Evolutionary conservation across 1,140 invertebrate genomes (phyloP).

Genomic region (Platyura marginata): DNA sequence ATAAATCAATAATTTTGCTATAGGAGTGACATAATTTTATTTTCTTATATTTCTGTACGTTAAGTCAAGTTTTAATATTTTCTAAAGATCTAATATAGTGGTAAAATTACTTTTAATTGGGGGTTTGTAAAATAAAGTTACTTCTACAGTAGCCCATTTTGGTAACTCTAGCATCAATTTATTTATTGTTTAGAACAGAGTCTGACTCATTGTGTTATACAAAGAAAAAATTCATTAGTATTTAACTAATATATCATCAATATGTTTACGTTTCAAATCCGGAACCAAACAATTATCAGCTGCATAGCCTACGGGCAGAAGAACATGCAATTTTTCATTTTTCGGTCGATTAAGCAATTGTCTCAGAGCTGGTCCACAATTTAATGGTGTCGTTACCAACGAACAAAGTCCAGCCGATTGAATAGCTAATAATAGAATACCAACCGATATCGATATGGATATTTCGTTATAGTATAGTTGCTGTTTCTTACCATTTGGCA

Average conservation of each 20-base stretch:
- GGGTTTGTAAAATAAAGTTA: too few species aligned
- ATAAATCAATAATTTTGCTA: too few species aligned
- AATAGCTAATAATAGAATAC: constrained; percentile 67
- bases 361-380: constrained; percentile 63
- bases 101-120: too few species aligned
- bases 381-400: constrained; percentile 72
- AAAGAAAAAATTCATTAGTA: too few species aligned
- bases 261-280: constrained; percentile 50
- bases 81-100: too few species aligned
- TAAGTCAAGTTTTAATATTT: too few species aligned
- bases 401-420: constrained; percentile 73
- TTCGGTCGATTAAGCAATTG: constrained; percentile 47
- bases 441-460: constrained; percentile 61
- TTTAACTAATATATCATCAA: not conserved
- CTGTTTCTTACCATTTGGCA: constrained; percentile 47
- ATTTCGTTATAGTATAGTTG: constrained; percentile 84
- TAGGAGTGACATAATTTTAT: too few species aligned
- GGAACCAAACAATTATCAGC: constrained; percentile 57
- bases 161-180: too few species aligned
- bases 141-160: too few species aligned
- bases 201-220: too few species aligned
- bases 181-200: too few species aligned
- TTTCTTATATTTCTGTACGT: too few species aligned
- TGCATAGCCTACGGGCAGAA: constrained; percentile 73
- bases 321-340: constrained; percentile 61